Evolutionary conservation across 2,797 vertebrate species (phyloP).

Genomic region (Cirrhinus mrigala): DNA sequence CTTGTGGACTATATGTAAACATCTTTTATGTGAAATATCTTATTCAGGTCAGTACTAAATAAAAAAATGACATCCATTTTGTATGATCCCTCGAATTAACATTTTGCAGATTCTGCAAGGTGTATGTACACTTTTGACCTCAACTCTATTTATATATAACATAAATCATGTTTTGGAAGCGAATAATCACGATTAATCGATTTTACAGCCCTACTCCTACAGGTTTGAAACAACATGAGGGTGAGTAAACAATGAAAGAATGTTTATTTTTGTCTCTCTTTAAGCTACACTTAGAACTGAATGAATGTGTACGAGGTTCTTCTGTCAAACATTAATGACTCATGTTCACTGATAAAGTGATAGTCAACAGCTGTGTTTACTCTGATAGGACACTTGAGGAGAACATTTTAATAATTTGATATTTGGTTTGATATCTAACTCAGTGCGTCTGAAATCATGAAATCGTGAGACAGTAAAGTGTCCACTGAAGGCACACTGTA

Average conservation of each 20-base stretch:
- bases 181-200: neutral
- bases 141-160: neutral
- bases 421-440: neutral
- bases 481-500: too few relatives aligned
- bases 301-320: neutral
- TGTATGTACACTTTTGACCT: too few relatives aligned
- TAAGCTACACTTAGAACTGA: neutral
- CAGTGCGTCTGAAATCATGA: too few relatives aligned
- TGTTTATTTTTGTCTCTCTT: neutral
- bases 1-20: too few relatives aligned
- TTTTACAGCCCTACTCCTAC: neutral
- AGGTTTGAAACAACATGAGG: neutral
- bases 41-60: too few relatives aligned
- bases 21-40: too few relatives aligned
- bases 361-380: too few relatives aligned
- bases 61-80: too few relatives aligned
- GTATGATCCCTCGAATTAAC: too few relatives aligned
- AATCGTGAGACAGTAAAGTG: too few relatives aligned
- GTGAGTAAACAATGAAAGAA: neutral
- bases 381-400: neutral
- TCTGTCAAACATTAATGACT: neutral
- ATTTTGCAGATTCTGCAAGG: too few relatives aligned
- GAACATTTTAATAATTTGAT: neutral
- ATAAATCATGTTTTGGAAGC: neutral
- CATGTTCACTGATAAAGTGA: neutral